These are phyloP conservation scores for Tauraco erythrolophus DNA, from an alignment of 2,113 vertebrate genomes.

Conservation along the genomic window DNA sequence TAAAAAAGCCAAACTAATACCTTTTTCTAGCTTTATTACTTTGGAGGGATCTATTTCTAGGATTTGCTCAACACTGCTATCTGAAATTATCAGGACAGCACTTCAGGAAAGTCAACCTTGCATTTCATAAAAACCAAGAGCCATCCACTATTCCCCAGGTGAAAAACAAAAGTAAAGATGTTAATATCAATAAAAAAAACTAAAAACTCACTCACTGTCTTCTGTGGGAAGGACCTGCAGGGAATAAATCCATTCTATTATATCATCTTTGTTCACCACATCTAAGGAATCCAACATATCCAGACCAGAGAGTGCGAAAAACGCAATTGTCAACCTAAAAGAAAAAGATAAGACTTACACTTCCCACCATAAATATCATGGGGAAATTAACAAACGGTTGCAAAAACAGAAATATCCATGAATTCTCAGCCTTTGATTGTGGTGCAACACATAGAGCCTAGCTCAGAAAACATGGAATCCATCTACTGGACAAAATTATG, in stretches of 20 bases:
- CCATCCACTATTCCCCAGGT: background rate
- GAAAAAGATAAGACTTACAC: conserved; percentile 66
- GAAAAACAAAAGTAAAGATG: conserved; percentile 14
- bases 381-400: conserved; percentile 34
- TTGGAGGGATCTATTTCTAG: background rate
- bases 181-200: conserved; percentile 60
- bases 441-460: background rate
- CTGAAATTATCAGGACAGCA: background rate
- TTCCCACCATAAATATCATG: conserved; percentile 54
- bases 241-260: conserved; percentile 99
- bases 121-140: background rate
- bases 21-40: background rate
- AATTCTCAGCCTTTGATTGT: background rate
- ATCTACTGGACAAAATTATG: background rate
- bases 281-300: conserved; percentile 96
- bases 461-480: background rate
- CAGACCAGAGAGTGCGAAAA: conserved; percentile 95
- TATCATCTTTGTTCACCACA: conserved; percentile 88
- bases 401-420: conserved; percentile 4
- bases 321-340: conserved; percentile 93
- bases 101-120: background rate
- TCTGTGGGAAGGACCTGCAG: conserved; percentile 95
- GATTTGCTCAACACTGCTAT: background rate
- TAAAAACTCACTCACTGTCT: conserved; percentile 91
- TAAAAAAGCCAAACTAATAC: background rate